These are phyloP conservation scores for Coenobita brevimanus DNA, from an alignment of 1,140 invertebrate genomes.

Conservation along the genomic window DNA sequence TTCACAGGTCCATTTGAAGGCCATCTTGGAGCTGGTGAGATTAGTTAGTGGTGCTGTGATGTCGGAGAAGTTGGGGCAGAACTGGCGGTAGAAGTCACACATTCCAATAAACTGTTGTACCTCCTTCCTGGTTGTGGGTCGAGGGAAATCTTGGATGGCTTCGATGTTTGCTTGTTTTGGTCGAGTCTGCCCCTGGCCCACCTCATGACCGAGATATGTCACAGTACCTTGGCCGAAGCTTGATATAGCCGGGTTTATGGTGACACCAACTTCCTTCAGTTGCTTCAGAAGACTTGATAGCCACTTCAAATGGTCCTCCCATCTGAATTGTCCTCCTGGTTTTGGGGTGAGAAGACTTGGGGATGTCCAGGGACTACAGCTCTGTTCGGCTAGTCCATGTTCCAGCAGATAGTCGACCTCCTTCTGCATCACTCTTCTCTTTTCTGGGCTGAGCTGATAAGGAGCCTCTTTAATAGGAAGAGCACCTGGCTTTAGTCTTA, in stretches of 20 bases:
- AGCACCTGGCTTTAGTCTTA: too few species aligned
- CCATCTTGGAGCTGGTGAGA: background rate
- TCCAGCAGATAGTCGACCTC: too few species aligned
- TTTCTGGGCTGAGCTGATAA: too few species aligned
- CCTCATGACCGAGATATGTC: background rate
- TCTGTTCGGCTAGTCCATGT: background rate
- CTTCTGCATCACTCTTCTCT: background rate
- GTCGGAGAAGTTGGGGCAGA: too few species aligned
- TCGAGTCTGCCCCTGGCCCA: background rate
- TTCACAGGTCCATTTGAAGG: background rate
- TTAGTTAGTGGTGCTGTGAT: background rate
- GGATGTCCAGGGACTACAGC: background rate
- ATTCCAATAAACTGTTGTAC: constrained; percentile 2
- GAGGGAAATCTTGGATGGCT: background rate
- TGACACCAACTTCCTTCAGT: background rate
- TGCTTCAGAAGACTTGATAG: background rate
- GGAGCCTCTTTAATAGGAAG: too few species aligned
- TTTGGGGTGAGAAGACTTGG: too few species aligned
- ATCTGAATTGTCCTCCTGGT: background rate
- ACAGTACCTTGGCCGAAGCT: constrained; percentile 1
- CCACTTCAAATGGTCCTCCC: constrained; percentile 1
- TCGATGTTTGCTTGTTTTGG: constrained; percentile 1
- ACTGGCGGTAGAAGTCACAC: too few species aligned
- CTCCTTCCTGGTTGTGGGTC: too few species aligned
- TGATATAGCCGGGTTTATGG: background rate